These are phyloP conservation scores for Agonopterix subpropinquella DNA, from an alignment of 2,888 invertebrate genomes.

Conservation along the genomic window DNA sequence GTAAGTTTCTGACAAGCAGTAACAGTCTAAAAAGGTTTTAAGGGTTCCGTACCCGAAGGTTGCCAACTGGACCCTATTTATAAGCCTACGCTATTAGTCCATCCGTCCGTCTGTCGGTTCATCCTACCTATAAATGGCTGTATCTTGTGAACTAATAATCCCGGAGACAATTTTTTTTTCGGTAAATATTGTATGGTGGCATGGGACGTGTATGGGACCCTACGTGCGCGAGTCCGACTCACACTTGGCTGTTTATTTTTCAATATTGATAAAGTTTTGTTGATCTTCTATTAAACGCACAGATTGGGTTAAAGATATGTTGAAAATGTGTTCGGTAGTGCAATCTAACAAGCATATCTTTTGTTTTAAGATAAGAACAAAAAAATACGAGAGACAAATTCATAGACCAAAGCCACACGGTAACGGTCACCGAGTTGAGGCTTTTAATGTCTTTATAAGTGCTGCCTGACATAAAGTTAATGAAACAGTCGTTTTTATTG, in stretches of 20 bases:
- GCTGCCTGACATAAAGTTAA: conserved; percentile 63
- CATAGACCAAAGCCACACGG: conserved; percentile 26
- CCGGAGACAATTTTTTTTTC: no score
- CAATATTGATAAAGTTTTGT: no score
- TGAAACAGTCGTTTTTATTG: conserved; percentile 69
- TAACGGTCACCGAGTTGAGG: conserved; percentile 38
- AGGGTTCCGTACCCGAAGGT: neutral
- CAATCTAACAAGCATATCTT: conserved; percentile 13
- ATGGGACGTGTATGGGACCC: no score
- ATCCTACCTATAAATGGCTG: no score
- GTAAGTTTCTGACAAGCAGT: neutral
- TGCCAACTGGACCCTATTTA: no score
- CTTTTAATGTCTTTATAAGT: conserved; percentile 74
- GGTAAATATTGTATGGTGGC: no score
- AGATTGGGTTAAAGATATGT: conserved; percentile 1
- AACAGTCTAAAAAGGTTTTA: neutral
- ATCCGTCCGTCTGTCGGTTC: no score
- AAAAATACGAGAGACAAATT: conserved; percentile 16
- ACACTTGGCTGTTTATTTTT: no score
- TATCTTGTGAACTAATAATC: no score
- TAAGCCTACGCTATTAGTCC: no score
- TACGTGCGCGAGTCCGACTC: no score
- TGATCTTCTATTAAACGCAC: neutral
- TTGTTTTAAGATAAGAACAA: conserved; percentile 28
- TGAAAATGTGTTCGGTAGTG: conserved; percentile 9